Evolutionary conservation across 1,140 invertebrate genomes (phyloP).

Genomic region (Popillia japonica): DNA sequence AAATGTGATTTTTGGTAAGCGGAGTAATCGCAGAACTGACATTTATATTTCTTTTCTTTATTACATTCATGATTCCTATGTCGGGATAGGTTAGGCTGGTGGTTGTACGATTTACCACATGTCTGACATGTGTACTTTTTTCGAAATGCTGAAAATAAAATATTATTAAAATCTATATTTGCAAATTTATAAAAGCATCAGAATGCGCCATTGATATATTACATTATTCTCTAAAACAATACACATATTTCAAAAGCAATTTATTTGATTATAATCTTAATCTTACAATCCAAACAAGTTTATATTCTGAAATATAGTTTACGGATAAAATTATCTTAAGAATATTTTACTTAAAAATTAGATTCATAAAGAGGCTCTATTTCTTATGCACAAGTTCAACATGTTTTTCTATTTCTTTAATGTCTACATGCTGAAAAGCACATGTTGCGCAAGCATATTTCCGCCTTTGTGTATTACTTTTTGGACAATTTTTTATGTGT

Average conservation of each 20-base stretch:
- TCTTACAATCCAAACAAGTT: not conserved
- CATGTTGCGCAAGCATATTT: slow-evolving; percentile 54
- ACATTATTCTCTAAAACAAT: not conserved
- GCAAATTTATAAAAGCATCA: not conserved
- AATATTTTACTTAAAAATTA: not conserved
- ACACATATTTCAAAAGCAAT: not conserved
- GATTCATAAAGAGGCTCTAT: not conserved
- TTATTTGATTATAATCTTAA: not conserved
- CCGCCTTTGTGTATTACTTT: slow-evolving; percentile 42
- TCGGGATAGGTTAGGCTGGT: slow-evolving; percentile 59
- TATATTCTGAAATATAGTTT: too few species aligned
- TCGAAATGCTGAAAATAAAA: slow-evolving; percentile 51
- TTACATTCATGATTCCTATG: slow-evolving; percentile 60
- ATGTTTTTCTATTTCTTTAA: slow-evolving; percentile 51
- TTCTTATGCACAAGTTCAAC: slow-evolving; percentile 45
- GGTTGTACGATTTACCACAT: slow-evolving; percentile 58
- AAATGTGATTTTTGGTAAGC: slow-evolving; percentile 17
- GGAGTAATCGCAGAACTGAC: slow-evolving; percentile 17
- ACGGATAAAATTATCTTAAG: not conserved
- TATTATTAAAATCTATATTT: not conserved
- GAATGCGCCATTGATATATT: not conserved
- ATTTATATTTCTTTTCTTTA: slow-evolving; percentile 39
- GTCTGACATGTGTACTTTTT: slow-evolving; percentile 60
- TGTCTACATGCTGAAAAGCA: slow-evolving; percentile 48
- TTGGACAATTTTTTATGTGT: slow-evolving; percentile 49